Percentiles rank a stretch among this genome's conserved stretches.
Conservation (phyloP, 2,797 vertebrate genomes). For the Xerus rutilus region DNA sequence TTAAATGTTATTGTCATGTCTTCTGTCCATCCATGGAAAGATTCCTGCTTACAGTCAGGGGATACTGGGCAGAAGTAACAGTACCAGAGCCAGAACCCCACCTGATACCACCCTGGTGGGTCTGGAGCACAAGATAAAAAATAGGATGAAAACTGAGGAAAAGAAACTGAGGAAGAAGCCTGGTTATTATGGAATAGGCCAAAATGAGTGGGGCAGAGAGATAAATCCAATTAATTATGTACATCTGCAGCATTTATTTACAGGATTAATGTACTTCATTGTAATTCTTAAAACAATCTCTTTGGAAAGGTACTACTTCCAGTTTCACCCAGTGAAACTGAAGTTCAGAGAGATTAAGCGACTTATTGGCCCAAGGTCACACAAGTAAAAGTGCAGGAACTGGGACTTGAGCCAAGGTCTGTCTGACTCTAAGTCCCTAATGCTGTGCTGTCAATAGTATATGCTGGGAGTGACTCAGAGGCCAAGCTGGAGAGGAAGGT, state of each 20-base stretch:
- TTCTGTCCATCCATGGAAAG: background rate
- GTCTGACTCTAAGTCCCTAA: background rate
- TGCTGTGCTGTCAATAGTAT: background rate
- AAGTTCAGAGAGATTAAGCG: background rate
- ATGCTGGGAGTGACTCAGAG: constrained; percentile 32
- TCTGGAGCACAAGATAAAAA: background rate
- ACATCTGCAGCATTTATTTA: background rate
- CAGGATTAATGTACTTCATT: background rate
- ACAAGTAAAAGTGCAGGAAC: background rate
- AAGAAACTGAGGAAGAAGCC: background rate
- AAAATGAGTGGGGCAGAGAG: background rate
- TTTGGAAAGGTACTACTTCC: background rate
- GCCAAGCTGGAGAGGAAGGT: background rate
- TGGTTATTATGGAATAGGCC: background rate
- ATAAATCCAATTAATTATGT: background rate
- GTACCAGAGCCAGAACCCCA: background rate
- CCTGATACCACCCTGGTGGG: too few species aligned
- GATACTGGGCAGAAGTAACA: background rate
- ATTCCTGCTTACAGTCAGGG: background rate
- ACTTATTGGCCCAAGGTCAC: background rate
- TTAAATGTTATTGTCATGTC: background rate
- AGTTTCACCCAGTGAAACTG: background rate
- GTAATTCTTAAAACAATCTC: background rate
- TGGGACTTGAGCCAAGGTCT: background rate
- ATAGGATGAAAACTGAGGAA: background rate